These are phyloP conservation scores for Euzophera pinguis DNA, from an alignment of 2,888 invertebrate genomes.

Conservation along the genomic window DNA sequence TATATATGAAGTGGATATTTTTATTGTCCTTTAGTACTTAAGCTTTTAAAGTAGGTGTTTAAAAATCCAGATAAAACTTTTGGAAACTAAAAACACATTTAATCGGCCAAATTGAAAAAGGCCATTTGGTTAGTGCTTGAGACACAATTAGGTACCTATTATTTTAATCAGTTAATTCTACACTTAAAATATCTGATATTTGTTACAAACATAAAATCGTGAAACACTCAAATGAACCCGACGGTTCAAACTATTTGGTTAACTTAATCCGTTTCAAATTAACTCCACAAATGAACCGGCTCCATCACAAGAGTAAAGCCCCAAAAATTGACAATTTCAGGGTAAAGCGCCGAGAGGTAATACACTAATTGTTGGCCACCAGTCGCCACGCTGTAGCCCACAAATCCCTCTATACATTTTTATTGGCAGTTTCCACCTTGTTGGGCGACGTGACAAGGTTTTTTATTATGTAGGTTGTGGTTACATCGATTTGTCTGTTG, in stretches of 20 bases:
- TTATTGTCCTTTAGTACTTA: too few relatives aligned
- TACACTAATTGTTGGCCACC: conserved; percentile 61
- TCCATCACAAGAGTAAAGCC: background rate
- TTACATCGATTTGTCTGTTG: conserved; percentile 14
- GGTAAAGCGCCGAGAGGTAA: conserved; percentile 34
- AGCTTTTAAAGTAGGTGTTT: too few relatives aligned
- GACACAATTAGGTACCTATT: too few relatives aligned
- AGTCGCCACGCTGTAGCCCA: conserved; percentile 46
- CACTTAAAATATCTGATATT: too few relatives aligned
- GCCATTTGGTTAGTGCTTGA: too few relatives aligned
- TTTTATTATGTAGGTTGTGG: conserved; percentile 26
- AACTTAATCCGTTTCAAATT: background rate
- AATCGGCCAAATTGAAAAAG: too few relatives aligned
- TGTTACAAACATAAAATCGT: background rate
- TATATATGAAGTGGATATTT: too few relatives aligned
- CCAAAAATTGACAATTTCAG: conserved; percentile 5
- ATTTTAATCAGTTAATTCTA: too few relatives aligned
- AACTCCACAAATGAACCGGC: background rate
- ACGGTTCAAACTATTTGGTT: background rate
- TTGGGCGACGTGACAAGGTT: conserved; percentile 52
- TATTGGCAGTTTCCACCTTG: conserved; percentile 9
- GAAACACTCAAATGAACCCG: background rate
- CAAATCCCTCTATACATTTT: conserved; percentile 49
- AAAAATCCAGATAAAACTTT: too few relatives aligned
- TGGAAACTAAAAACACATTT: too few relatives aligned